phyloP scores from a whole-genome alignment of 2,888 invertebrate genomes.

The Latrodectus elegans region DNA sequence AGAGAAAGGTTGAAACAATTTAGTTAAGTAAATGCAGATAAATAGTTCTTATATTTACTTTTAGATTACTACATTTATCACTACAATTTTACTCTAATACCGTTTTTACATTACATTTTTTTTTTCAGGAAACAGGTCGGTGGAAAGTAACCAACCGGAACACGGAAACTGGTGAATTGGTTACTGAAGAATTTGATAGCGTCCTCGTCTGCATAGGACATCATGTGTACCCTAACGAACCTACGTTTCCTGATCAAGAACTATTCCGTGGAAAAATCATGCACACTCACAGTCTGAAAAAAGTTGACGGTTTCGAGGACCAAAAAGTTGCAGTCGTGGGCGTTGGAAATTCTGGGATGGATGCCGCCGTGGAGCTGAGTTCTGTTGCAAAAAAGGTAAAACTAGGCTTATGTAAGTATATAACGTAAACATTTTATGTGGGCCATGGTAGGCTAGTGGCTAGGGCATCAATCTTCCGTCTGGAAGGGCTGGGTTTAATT shows the following conservation, averaged over 20 bases:
- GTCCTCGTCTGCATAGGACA: slow-evolving; percentile 77
- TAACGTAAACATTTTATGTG: too few species aligned
- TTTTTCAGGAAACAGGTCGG: slow-evolving; percentile 61
- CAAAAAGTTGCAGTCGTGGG: slow-evolving; percentile 76
- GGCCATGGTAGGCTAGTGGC: too few species aligned
- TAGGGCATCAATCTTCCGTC: too few species aligned
- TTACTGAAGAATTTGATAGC: slow-evolving; percentile 73
- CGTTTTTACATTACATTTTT: background rate
- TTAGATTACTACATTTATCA: too few species aligned
- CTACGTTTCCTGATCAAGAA: slow-evolving; percentile 75
- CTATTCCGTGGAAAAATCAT: slow-evolving; percentile 72
- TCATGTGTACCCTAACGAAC: slow-evolving; percentile 75
- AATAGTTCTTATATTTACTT: too few species aligned
- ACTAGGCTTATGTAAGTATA: background rate
- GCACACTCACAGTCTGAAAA: slow-evolving; percentile 72
- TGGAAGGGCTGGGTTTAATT: too few species aligned
- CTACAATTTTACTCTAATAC: background rate
- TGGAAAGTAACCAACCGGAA: slow-evolving; percentile 70
- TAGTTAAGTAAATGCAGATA: too few species aligned
- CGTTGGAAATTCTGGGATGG: slow-evolving; percentile 77
- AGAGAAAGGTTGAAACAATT: too few species aligned
- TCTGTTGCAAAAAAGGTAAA: slow-evolving; percentile 72
- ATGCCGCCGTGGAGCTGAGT: slow-evolving; percentile 75
- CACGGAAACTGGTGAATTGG: slow-evolving; percentile 47
- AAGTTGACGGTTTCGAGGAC: slow-evolving; percentile 71